A percentile compares a stretch with the other conserved stretches of the same genome.
phyloP scores from a whole-genome alignment of 2,797 vertebrate species.

The Carduelis carduelis region DNA sequence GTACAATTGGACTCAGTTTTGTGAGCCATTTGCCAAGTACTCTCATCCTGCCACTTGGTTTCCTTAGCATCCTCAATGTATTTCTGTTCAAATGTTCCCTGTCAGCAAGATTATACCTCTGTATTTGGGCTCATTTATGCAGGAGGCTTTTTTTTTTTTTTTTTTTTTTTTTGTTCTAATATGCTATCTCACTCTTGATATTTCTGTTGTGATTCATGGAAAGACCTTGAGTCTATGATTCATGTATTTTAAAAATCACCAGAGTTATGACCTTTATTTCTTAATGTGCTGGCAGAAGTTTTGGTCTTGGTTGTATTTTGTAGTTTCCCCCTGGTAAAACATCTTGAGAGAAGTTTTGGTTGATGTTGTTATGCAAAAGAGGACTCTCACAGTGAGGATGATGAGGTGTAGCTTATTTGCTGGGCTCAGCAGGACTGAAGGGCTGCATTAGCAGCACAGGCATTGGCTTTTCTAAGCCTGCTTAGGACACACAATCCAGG shows the following conservation, averaged over 20 bases:
- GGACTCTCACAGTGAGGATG: not conserved
- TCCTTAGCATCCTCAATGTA: not conserved
- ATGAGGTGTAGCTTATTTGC: not conserved
- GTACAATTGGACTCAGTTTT: not conserved
- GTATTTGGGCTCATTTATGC: not conserved
- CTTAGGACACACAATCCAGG: not conserved
- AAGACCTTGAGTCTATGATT: slow-evolving; percentile 23
- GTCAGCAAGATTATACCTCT: not conserved
- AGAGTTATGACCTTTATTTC: slow-evolving; percentile 23
- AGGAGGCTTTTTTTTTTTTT: not conserved
- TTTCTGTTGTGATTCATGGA: slow-evolving; percentile 37
- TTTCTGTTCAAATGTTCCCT: not conserved
- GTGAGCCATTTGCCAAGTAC: not conserved
- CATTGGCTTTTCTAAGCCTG: not conserved
- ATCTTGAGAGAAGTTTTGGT: slow-evolving; percentile 31
- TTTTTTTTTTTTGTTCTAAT: too few relatives aligned
- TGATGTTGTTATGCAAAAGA: slow-evolving; percentile 7
- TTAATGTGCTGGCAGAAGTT: slow-evolving; percentile 11
- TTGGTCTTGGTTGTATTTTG: not conserved
- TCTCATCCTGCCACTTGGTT: not conserved
- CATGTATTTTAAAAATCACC: not conserved
- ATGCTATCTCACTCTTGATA: not conserved
- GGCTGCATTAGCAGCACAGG: not conserved
- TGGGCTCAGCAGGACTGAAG: not conserved
- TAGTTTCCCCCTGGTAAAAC: slow-evolving; percentile 14